Base-by-base conservation (phyloP, 23 tunicate genomes). In the Styela clava region DNA sequence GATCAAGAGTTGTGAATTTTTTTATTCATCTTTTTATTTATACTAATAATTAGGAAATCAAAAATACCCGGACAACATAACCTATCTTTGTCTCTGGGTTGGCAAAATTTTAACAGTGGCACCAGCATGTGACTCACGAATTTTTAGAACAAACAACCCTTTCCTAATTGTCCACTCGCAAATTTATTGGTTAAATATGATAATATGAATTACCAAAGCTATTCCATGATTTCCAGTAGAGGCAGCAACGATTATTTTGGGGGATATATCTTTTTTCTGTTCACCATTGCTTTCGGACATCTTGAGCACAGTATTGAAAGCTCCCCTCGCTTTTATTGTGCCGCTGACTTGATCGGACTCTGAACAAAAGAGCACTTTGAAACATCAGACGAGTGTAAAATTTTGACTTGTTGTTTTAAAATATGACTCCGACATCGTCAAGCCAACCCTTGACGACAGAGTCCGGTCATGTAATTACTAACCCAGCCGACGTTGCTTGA, bases 221-320 rank as follows among this genome's bases (percentile, higher is more conserved):
- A 88, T 67, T 32, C 91, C 98, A 73, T 94, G 98, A 69, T 94
- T 94, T 1, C 98, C 98, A 21, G 91, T 74, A 3, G 98, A 93
- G n/a, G 98, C 98, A 2, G 98, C 88, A 5, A 87, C 80, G 28
- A 36, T 83, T 34, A 5, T 44, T 44, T 44, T 44, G 9, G 12
- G 12, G 9, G 73, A 30, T 2, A 70, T 29, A 23, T 68, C 61
- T 7, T 31, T 44, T 5, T 21, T 9, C 20, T 18, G 19, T 32
- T 80, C 77, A 18, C 61, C 34, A 33, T 79, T 35, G 12, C 68
- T 37, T 51, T 76, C 65, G 1, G 24, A 52, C 62, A 51, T 28
- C 26, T 22, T 74, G 30, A 84, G 29, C 35, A 89, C 68, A 63
- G 89, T 88, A 35, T 88, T 88, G 73, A 84, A 88, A 27, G 95